These are phyloP conservation scores for Fissipunctia ypsillon DNA, from an alignment of 2,888 invertebrate genomes.

Conservation along the genomic window DNA sequence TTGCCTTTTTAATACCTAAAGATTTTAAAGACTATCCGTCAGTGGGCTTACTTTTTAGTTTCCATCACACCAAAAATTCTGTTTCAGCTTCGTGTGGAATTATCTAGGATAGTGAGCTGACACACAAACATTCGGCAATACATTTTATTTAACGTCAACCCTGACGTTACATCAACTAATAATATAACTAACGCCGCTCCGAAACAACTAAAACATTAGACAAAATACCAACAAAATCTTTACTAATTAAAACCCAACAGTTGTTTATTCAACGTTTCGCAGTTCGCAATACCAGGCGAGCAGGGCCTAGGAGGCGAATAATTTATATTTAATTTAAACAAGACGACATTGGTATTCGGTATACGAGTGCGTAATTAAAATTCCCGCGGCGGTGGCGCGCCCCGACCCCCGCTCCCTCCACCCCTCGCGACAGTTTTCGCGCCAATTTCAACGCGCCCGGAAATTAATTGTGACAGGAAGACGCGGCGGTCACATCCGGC, in stretches of 20 bases:
- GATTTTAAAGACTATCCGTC: background rate
- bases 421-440: slow-evolving; percentile 89
- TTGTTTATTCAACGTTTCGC: slow-evolving; percentile 86
- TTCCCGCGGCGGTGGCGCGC: slow-evolving; percentile 88
- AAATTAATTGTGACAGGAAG: slow-evolving; percentile 91
- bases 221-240: slow-evolving; percentile 79
- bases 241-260: slow-evolving; percentile 85
- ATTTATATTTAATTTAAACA: slow-evolving; percentile 91
- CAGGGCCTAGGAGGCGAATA: slow-evolving; percentile 89
- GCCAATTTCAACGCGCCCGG: slow-evolving; percentile 91
- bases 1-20: background rate
- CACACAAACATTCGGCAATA: slow-evolving; percentile 39
- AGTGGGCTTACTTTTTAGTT: background rate
- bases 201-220: slow-evolving; percentile 70
- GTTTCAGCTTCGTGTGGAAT: slow-evolving; percentile 6
- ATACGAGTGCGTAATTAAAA: slow-evolving; percentile 91
- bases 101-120: slow-evolving; percentile 7
- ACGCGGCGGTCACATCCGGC: slow-evolving; percentile 89
- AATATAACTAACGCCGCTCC: slow-evolving; percentile 52
- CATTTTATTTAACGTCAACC: slow-evolving; percentile 43
- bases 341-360: slow-evolving; percentile 91
- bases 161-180: slow-evolving; percentile 48
- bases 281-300: slow-evolving; percentile 86
- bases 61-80: background rate
- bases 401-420: slow-evolving; percentile 66